These are phyloP conservation scores for Rafetus swinhoei DNA, from an alignment of 2,113 vertebrate genomes.

Conservation along the genomic window DNA sequence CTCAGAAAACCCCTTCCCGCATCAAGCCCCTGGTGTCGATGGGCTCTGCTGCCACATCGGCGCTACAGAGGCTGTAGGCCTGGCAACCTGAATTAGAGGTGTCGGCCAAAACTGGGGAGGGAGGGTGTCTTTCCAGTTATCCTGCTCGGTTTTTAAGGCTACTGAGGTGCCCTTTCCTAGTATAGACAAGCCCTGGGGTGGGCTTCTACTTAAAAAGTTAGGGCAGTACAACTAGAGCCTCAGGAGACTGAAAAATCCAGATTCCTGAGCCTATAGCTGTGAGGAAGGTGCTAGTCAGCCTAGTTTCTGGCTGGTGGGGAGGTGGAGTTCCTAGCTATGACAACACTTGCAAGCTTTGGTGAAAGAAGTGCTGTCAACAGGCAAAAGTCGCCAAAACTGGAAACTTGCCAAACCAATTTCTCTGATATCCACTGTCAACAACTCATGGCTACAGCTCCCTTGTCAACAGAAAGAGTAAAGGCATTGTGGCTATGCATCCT, in stretches of 20 bases:
- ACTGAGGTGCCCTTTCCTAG: no score
- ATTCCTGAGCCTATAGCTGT: no score
- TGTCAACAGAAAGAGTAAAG: no score
- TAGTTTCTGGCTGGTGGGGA: background rate
- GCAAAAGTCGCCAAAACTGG: no score
- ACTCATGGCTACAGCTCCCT: no score
- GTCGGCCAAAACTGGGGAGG: background rate
- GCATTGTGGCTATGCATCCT: no score
- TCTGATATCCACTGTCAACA: no score
- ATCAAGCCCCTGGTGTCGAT: background rate
- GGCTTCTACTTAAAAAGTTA: background rate
- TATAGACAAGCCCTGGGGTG: background rate
- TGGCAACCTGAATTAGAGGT: accelerated
- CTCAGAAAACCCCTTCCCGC: no score
- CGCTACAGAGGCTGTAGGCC: background rate
- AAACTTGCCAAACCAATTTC: no score
- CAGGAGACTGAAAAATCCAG: background rate
- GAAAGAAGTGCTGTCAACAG: no score
- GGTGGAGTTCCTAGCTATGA: background rate
- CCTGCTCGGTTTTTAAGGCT: background rate
- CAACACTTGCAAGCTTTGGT: no score
- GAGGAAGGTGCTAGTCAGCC: background rate
- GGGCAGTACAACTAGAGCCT: background rate
- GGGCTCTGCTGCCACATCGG: background rate
- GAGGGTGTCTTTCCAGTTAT: no score